Evolutionary conservation across 23 tunicate genomes (phyloP), one percentile per base, ranked within the genome.

Genomic region (Phallusia fumigata): DNA sequence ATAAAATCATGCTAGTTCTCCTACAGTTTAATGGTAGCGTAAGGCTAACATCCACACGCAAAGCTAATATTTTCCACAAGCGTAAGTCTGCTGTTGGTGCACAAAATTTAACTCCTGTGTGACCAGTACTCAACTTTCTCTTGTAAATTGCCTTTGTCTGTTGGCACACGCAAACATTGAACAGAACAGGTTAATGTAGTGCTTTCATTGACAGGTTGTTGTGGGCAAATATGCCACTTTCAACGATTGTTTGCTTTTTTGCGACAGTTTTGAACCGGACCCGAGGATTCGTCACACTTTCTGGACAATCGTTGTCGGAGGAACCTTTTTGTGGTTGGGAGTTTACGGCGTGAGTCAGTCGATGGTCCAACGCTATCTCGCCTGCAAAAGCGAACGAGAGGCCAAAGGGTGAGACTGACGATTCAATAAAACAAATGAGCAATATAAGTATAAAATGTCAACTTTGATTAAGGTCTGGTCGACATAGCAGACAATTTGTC

Each of bases 361-460:
- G 10, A 96, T 91, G 83, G 99, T 95, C 31, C 99, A 95, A 77
- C 76, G 99, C 34, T 95, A 95, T 73, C 83, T 95, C 33, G 79
- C 84, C 78, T 90, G 96, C 75, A 90, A 87, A 78, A 79, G 90
- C 0, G 87, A 76, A 33, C 52, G 33, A 31, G 81, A 95, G 53
- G 99, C 99, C 18, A 90, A 95, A 79, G 88, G 85, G 98, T 93
- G 47, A 45, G 35, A 26, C n/a, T n/a, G n/a, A n/a, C n/a, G n/a
- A n/a, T n/a, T 18, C 16, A 77, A 79, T 34, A 26, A 40, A 40
- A 40, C 47, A 40, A 40, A 40, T 40, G 10, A 40, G 5, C 5
- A 40, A 40, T 40, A 5, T 10, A 40, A 40, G 10, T 19, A 19
- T 18, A 19, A 18, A 18, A 18, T 18, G 21, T 53, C 65, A 18